Percentiles rank a stretch among this genome's conserved stretches.
Evolutionary conservation across 2,888 invertebrate genomes (phyloP).

Genomic region (Drosophila koepferae): DNA sequence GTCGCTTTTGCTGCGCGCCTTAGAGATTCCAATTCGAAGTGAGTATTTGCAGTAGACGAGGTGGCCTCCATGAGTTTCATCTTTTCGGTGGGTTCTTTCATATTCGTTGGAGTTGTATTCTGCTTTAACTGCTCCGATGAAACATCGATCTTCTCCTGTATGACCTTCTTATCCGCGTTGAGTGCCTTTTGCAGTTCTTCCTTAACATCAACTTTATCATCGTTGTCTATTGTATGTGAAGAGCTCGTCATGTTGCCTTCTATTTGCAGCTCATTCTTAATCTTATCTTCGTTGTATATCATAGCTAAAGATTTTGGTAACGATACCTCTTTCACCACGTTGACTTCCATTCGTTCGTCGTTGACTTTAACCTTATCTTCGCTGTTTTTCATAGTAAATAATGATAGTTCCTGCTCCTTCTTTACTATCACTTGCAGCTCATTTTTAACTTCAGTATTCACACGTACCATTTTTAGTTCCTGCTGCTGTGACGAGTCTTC

Average conservation of each 20-base stretch:
- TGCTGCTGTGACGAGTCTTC: background rate
- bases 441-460: background rate
- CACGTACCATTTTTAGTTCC: background rate
- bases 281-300: background rate
- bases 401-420: too few species aligned
- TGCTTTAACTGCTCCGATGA: background rate
- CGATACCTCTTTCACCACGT: background rate
- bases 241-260: background rate
- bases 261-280: background rate
- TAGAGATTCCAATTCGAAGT: conserved; percentile 11
- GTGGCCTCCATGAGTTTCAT: background rate
- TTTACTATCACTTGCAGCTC: background rate
- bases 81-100: background rate
- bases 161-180: background rate
- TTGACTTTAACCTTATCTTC: background rate
- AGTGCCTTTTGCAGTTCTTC: background rate
- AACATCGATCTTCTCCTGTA: background rate
- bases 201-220: background rate
- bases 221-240: background rate
- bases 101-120: background rate
- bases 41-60: background rate
- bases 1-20: conserved; percentile 9
- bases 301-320: background rate
- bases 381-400: background rate
- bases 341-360: background rate